Conservation (phyloP, 2,113 vertebrate species). For the Cinclus cinclus region DNA sequence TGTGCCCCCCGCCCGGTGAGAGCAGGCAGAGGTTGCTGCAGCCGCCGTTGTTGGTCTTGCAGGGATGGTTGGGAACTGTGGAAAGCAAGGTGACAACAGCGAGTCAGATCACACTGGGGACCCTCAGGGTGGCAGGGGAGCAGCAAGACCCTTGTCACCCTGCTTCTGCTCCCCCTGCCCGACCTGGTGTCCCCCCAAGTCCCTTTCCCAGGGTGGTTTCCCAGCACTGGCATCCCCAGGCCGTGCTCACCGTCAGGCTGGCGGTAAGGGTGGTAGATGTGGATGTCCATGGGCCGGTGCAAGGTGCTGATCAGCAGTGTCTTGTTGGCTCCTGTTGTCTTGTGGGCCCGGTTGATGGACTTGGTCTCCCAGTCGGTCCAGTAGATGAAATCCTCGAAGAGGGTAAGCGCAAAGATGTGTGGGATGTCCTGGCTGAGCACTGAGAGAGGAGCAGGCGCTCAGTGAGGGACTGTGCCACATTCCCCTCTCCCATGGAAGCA, state of each 20-base stretch:
- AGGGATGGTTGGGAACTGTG: conserved; percentile 89
- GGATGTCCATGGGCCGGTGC: conserved; percentile 96
- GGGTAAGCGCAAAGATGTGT: conserved; percentile 95
- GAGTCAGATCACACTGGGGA: background rate
- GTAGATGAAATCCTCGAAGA: conserved; percentile 97
- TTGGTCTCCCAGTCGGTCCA: conserved; percentile 99
- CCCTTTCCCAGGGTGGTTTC: background rate
- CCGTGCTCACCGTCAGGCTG: conserved; percentile 82
- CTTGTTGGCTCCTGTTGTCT: conserved; percentile 89
- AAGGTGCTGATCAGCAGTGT: conserved; percentile 90
- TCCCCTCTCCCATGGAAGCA: too few species aligned
- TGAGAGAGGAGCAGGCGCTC: background rate
- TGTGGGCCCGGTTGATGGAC: conserved; percentile 95
- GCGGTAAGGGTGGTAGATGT: conserved; percentile 92
- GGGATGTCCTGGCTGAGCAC: conserved; percentile 96
- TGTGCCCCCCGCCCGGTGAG: conserved; percentile 86
- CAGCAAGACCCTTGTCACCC: background rate
- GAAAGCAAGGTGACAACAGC: background rate
- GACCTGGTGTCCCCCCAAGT: fast-evolving
- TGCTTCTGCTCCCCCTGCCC: background rate
- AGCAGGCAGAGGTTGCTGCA: conserved; percentile 97
- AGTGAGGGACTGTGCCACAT: fast-evolving
- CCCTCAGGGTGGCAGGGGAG: fast-evolving
- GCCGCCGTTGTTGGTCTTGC: conserved; percentile 89
- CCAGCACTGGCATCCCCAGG: fast-evolving